phyloP scores from a whole-genome alignment of 2,113 vertebrate genomes.

The Dromiciops gliroides region DNA sequence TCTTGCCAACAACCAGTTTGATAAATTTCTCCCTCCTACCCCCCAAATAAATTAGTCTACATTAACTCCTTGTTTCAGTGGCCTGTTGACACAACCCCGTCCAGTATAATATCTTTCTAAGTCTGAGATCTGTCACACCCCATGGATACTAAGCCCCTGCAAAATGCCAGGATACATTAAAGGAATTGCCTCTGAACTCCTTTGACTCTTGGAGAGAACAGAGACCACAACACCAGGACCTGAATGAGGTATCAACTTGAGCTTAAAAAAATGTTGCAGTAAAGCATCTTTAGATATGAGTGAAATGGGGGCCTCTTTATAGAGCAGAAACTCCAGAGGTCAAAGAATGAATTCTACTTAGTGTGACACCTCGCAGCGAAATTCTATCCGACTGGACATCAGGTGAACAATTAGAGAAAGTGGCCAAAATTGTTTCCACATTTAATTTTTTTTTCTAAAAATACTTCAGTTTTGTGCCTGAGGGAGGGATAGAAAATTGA shows the following conservation, averaged over 20 bases:
- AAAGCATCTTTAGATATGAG: background rate
- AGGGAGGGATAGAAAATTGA: background rate
- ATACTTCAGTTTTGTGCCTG: conserved; percentile 6
- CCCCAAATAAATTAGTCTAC: background rate
- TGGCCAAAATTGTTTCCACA: conserved; percentile 72
- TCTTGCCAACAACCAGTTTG: background rate
- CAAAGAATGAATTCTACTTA: conserved; percentile 17
- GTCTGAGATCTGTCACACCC: background rate
- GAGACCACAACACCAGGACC: background rate
- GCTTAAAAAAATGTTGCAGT: background rate
- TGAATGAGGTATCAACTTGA: background rate
- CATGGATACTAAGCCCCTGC: background rate
- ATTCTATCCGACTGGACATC: conserved; percentile 49
- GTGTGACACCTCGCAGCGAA: conserved; percentile 53
- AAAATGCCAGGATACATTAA: background rate
- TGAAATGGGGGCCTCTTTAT: conserved; percentile 20
- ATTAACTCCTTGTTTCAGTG: background rate
- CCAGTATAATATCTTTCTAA: background rate
- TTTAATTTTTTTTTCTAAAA: conserved; percentile 42
- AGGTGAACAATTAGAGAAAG: conserved; percentile 68
- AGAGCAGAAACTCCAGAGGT: background rate
- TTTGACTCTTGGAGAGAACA: background rate
- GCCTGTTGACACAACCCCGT: background rate
- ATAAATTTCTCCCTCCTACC: background rate
- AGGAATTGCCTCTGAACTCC: too few species aligned